phyloP scores from a whole-genome alignment of 2,797 vertebrate species.

The Hipposideros larvatus region DNA sequence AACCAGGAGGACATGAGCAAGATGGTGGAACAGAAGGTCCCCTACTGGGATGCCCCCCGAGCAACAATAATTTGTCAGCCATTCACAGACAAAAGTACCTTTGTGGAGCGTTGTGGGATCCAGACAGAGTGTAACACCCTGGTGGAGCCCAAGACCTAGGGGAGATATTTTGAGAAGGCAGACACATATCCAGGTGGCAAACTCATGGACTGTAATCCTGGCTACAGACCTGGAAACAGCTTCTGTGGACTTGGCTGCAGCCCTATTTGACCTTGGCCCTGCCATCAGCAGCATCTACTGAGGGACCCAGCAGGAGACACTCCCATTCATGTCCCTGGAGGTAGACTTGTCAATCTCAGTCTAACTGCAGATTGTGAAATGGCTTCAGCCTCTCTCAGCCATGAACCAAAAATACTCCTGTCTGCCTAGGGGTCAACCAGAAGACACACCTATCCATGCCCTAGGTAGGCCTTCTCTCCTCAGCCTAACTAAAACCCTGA shows the following conservation, averaged over 20 bases:
- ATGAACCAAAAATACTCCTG: not conserved
- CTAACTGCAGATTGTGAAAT: not conserved
- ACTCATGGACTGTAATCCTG: not conserved
- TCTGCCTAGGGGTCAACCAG: not conserved
- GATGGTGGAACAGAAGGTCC: not conserved
- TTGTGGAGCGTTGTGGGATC: not conserved
- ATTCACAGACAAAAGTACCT: not conserved
- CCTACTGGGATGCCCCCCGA: too few species aligned
- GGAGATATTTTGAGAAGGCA: not conserved
- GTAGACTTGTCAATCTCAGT: not conserved
- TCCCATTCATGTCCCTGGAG: not conserved
- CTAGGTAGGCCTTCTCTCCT: not conserved
- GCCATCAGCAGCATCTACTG: not conserved
- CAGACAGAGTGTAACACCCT: not conserved
- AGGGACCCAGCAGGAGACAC: not conserved
- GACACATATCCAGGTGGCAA: not conserved
- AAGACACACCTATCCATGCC: not conserved
- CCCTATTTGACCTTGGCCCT: not conserved
- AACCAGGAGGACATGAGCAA: not conserved
- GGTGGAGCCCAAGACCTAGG: not conserved
- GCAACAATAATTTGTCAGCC: not conserved
- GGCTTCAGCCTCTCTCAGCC: not conserved
- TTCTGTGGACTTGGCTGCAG: not conserved
- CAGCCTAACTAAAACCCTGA: not conserved
- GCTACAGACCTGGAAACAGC: not conserved